These are phyloP conservation scores for Amphiprion percula DNA, from an alignment of 2,113 vertebrate genomes.

Conservation along the genomic window DNA sequence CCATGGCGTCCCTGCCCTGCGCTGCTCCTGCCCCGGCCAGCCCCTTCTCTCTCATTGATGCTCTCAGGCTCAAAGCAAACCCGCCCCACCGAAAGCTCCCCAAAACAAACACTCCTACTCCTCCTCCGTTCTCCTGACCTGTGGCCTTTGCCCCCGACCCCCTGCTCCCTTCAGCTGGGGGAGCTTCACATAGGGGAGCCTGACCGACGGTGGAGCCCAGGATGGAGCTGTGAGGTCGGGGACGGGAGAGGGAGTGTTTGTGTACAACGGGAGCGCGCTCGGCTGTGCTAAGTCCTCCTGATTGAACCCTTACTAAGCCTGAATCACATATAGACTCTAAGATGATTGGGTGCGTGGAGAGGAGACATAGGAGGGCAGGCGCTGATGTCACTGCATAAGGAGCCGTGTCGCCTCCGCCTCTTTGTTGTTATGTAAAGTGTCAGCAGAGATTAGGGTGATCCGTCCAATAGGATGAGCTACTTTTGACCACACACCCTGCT, in stretches of 20 bases:
- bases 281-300: constrained; percentile 31
- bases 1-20: constrained; percentile 64
- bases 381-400: constrained; percentile 69
- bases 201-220: constrained; percentile 50
- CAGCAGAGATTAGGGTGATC: constrained; percentile 68
- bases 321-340: constrained; percentile 45
- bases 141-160: constrained; percentile 51
- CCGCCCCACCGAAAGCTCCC: constrained; percentile 2
- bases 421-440: constrained; percentile 79
- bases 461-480: constrained; percentile 74
- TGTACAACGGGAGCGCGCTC: constrained; percentile 19
- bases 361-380: constrained; percentile 34
- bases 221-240: constrained; percentile 46
- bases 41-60: constrained; percentile 76
- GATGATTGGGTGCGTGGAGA: constrained; percentile 49
- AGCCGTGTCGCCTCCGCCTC: constrained; percentile 58
- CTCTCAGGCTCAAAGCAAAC: constrained; percentile 20
- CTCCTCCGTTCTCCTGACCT: constrained; percentile 58
- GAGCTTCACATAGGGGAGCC: constrained; percentile 50
- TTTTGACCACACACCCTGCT: constrained; percentile 72
- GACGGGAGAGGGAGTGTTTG: constrained; percentile 35
- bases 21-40: constrained; percentile 55
- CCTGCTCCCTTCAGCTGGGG: constrained; percentile 19
- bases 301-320: constrained; percentile 34
- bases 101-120: constrained; percentile 34